Conservation (phyloP, 2,113 vertebrate genomes). For the Okapia johnstoni region DNA sequence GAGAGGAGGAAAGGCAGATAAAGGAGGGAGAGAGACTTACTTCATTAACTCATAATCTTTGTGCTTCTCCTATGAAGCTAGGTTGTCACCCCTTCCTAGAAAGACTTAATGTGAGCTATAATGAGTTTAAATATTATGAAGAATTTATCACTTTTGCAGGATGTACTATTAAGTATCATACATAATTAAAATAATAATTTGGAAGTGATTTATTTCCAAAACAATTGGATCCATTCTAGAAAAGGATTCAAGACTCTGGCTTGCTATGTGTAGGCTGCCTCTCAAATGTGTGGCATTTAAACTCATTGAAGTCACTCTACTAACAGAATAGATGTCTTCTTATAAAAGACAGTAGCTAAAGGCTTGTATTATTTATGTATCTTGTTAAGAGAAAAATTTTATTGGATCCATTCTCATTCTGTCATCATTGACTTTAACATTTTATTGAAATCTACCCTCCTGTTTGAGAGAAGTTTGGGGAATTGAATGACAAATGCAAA, state of each 20-base stretch:
- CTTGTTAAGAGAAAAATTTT: background rate
- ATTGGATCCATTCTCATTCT: background rate
- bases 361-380: background rate
- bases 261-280: background rate
- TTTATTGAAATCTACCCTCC: background rate
- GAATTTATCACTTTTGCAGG: conserved; percentile 58
- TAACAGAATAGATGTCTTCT: background rate
- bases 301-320: background rate
- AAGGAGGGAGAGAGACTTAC: background rate
- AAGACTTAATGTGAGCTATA: conserved; percentile 46
- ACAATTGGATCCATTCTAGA: conserved; percentile 28
- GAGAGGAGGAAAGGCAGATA: background rate
- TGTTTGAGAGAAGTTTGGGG: background rate
- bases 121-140: conserved; percentile 64
- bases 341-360: background rate
- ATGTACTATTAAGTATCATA: conserved; percentile 46
- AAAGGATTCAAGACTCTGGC: background rate
- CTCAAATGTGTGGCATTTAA: background rate
- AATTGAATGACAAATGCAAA: background rate
- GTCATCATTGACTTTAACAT: background rate
- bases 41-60: background rate
- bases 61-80: background rate
- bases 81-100: conserved; percentile 4
- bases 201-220: conserved; percentile 53
- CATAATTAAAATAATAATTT: conserved; percentile 65